These are phyloP conservation scores for Glaucidium brasilianum DNA, from an alignment of 2,113 vertebrate genomes.

Conservation along the genomic window DNA sequence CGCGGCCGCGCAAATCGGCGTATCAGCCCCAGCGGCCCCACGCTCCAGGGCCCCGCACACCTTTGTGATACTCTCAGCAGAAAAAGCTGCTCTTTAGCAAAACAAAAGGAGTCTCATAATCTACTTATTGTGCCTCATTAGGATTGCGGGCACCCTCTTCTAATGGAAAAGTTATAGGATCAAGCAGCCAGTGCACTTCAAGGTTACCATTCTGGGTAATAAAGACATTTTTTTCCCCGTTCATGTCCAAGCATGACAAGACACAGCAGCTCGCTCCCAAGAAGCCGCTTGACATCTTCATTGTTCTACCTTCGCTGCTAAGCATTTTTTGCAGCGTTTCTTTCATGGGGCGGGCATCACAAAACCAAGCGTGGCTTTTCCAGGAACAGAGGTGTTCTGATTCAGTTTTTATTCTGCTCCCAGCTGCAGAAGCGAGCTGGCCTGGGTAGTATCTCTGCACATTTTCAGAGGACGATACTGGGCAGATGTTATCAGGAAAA, in stretches of 20 bases:
- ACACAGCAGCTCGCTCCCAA: constrained; percentile 30
- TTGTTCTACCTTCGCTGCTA: constrained; percentile 37
- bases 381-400: not conserved
- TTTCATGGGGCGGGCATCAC: not conserved
- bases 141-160: constrained; percentile 52
- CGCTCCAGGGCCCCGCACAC: constrained; percentile 49
- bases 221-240: constrained; percentile 61
- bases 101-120: constrained; percentile 66
- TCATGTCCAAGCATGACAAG: constrained; percentile 65
- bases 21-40: constrained; percentile 26
- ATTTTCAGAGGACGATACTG: constrained; percentile 20
- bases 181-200: constrained; percentile 50
- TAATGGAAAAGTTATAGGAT: constrained; percentile 65
- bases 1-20: not conserved
- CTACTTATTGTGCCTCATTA: constrained; percentile 70
- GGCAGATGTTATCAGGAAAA: constrained; percentile 39
- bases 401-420: not conserved
- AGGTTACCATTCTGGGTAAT: constrained; percentile 59
- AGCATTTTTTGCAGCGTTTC: not conserved
- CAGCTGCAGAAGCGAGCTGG: not conserved
- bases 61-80: constrained; percentile 33
- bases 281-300: constrained; percentile 67
- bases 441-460: not conserved
- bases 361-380: not conserved
- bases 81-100: constrained; percentile 65